Conservation (phyloP, 2,113 vertebrate species). For the Psittacus erithacus region DNA sequence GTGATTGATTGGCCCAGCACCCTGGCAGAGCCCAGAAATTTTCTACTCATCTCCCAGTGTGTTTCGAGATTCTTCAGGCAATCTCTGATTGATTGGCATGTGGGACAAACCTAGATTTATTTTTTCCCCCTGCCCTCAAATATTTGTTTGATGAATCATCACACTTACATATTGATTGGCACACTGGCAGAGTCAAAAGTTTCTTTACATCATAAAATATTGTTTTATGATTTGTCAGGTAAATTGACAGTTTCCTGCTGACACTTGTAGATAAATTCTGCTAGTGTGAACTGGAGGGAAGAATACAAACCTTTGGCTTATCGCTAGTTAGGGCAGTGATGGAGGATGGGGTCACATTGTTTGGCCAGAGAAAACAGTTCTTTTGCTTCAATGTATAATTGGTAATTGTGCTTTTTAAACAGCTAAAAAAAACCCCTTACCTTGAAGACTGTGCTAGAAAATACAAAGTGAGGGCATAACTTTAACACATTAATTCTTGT, state of each 20-base stretch:
- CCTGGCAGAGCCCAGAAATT: slow-evolving; percentile 44
- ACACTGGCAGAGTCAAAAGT: slow-evolving; percentile 2
- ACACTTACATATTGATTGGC: slow-evolving; percentile 16
- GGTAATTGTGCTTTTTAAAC: background rate
- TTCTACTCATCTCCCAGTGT: slow-evolving; percentile 30
- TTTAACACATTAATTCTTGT: slow-evolving; percentile 2
- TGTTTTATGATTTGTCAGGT: slow-evolving; percentile 48
- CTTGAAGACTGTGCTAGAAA: background rate
- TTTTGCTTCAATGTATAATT: background rate
- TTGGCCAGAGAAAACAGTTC: background rate
- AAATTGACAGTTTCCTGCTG: slow-evolving; percentile 32
- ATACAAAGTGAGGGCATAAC: background rate
- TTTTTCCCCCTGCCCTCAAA: background rate
- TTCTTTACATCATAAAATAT: slow-evolving; percentile 42
- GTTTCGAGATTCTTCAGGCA: slow-evolving; percentile 47
- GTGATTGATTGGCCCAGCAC: slow-evolving; percentile 63
- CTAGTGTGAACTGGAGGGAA: background rate
- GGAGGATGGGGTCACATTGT: background rate
- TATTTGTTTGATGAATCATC: slow-evolving; percentile 48
- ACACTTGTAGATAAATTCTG: slow-evolving; percentile 2
- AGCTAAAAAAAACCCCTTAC: background rate
- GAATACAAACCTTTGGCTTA: background rate
- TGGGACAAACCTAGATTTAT: background rate
- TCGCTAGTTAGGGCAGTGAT: background rate
- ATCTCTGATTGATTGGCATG: slow-evolving; percentile 44